Evolutionary conservation across 37 sponge, comb jelly and placozoan species (phyloP), one percentile per base, ranked within the genome.

Genomic region (Cladorhizidae sp.): DNA sequence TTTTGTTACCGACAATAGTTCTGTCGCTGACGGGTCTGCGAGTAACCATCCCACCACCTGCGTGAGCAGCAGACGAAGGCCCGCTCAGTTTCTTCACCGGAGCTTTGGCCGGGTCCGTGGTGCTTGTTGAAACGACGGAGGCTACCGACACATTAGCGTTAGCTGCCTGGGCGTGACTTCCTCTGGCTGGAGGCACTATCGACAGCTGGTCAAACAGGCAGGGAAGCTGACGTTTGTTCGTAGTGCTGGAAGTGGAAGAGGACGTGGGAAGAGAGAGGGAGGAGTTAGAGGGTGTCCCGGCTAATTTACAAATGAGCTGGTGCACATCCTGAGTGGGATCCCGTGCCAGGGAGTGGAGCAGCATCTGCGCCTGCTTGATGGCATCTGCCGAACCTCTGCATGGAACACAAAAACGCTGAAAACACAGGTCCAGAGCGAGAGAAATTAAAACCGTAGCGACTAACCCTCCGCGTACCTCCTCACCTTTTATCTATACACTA

Each of bases 361-460:
- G 58, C 31, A 86, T 82, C 23, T 91, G 86, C 0, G 87, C 91
- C 25, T 71, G 82, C 58, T 86, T 91, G 69, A 85, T 77, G 9
- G 89, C 86, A 20, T 93, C 93, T 55, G 89, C 65, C 9, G 86
- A 81, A 23, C 93, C 93, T 41, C 93, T 88, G 54, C 61, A 81
- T 12, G 42, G 7, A 76, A 32, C 26, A 31, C 6, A 61, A 11
- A 61, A 61, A n/a, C n/a, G n/a, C n/a, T n/a, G n/a, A n/a, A n/a
- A n/a, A n/a, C n/a, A n/a, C n/a, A n/a, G n/a, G n/a, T n/a, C n/a
- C n/a, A n/a, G n/a, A n/a, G n/a, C n/a, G n/a, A n/a, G n/a, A n/a
- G n/a, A n/a, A n/a, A n/a, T n/a, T n/a, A n/a, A n/a, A n/a, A n/a
- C n/a, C n/a, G n/a, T n/a, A n/a, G n/a, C n/a, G n/a, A n/a, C n/a